Conservation (phyloP, 2,797 vertebrate genomes). For the Gymnocypris eckloni region DNA sequence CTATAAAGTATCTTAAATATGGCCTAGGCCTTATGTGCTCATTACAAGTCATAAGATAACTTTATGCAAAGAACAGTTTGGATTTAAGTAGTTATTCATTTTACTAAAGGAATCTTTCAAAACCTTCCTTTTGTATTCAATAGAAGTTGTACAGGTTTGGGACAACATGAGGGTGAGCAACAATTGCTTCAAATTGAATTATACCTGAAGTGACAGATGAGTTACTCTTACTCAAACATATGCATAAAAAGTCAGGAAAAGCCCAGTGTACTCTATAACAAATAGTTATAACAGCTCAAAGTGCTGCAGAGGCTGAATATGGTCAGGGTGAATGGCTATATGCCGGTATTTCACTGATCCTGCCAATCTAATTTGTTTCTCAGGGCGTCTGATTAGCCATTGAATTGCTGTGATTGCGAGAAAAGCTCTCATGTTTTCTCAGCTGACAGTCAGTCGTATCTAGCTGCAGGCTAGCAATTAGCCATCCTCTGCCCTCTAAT, state of each 20-base stretch:
- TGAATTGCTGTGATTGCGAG: slow-evolving; percentile 67
- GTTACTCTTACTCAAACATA: not conserved
- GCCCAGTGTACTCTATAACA: slow-evolving; percentile 8
- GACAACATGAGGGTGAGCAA: not conserved
- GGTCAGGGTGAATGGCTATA: slow-evolving; percentile 43
- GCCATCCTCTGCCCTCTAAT: slow-evolving; percentile 64
- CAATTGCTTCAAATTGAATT: not conserved
- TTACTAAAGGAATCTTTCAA: not conserved
- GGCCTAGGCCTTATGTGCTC: not conserved
- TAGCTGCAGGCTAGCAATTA: slow-evolving; percentile 69
- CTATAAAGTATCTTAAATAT: not conserved
- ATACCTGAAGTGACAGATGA: slow-evolving; percentile 2
- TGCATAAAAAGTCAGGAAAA: not conserved
- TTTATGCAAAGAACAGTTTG: not conserved
- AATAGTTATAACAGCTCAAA: slow-evolving; percentile 25
- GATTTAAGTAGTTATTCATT: not conserved
- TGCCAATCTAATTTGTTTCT: slow-evolving; percentile 65
- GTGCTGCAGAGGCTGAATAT: slow-evolving; percentile 42
- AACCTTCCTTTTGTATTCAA: not conserved
- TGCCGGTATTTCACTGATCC: slow-evolving; percentile 64
- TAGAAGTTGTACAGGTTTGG: not conserved
- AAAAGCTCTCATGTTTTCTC: slow-evolving; percentile 69
- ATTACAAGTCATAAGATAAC: not conserved
- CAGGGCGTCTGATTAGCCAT: slow-evolving; percentile 63
- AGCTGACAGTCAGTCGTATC: slow-evolving; percentile 68